Base-by-base conservation (phyloP, 2,888 invertebrate species). In the Corythucha ciliata region DNA sequence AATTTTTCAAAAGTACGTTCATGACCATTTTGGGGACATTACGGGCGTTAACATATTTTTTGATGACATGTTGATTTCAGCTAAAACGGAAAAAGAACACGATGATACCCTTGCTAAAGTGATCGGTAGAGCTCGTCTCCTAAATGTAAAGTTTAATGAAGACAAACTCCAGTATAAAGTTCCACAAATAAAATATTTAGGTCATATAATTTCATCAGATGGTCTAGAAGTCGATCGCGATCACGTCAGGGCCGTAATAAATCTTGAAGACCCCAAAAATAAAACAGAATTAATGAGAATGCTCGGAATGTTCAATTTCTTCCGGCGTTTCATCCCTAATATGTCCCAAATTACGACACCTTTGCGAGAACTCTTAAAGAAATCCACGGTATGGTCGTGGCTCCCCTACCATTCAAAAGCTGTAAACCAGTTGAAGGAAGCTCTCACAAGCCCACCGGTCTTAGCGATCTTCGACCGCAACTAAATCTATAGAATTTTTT, bases 241-340 rank as follows among this genome's bases (percentile, higher is more conserved):
- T 14, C 16, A 24, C n/a, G 20, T 45, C 14, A 12, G 22, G 18
- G 45, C 45, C 18, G 20, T 42, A 27, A 4, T 16, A 20, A 20
- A 42, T 6, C 29, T 42, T 10, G 16, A 20, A 8, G 12, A 10
- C 16, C 45, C 32, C 6, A 32, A 14, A 32, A 45, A 45, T 22
- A 5, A 18, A 16, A 32, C 16, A 6, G 45, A 45, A 32, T 14
- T 45, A 8, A 32, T 21, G 14, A 27, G 22, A 7, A 16, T 45
- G 12, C 14, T 45, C 6, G 45, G 45, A 14, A 12, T 45, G 12
- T 8, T 45, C 12, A 45, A 45, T 29, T 45, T 21, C 14, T 12
- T 45, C 12, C 20, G 32, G 10, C n/a, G 21, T n/a, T 46, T 46
- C 21, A 45, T 45, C 33, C 29, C 18, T 21, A 45, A 45, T 18